These are phyloP conservation scores for Staurois parvus DNA, from an alignment of 2,797 vertebrate genomes.

Conservation along the genomic window DNA sequence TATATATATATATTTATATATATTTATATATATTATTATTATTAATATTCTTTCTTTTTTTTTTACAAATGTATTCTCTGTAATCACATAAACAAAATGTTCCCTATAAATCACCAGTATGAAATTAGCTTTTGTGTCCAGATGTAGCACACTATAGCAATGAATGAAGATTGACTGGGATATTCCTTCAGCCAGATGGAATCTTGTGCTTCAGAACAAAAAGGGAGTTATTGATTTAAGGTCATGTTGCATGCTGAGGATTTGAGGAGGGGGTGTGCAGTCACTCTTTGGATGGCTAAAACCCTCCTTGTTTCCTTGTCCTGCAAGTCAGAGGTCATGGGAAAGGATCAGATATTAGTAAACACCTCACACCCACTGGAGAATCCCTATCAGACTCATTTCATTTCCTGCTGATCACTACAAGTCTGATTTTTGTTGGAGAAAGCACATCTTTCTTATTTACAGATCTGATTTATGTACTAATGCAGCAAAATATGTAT, in stretches of 20 bases:
- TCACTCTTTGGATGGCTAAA: conserved; percentile 52
- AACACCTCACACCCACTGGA: conserved; percentile 53
- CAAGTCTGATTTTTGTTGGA: neutral
- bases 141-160: conserved; percentile 25
- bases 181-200: conserved; percentile 53
- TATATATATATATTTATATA: no score
- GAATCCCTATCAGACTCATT: conserved; percentile 14
- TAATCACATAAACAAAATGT: neutral
- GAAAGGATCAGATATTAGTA: conserved; percentile 60
- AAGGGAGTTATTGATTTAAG: conserved; percentile 58
- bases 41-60: neutral
- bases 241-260: conserved; percentile 53
- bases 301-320: conserved; percentile 56
- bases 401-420: conserved; percentile 12
- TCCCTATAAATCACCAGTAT: neutral
- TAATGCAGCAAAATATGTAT: neutral
- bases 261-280: conserved; percentile 52
- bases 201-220: conserved; percentile 47
- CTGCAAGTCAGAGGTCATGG: conserved; percentile 60
- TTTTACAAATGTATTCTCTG: neutral
- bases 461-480: neutral
- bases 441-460: neutral
- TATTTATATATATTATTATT: neutral
- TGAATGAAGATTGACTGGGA: neutral
- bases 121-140: conserved; percentile 2